phyloP scores from a whole-genome alignment of 2,888 invertebrate species.

The Lysandra coridon region DNA sequence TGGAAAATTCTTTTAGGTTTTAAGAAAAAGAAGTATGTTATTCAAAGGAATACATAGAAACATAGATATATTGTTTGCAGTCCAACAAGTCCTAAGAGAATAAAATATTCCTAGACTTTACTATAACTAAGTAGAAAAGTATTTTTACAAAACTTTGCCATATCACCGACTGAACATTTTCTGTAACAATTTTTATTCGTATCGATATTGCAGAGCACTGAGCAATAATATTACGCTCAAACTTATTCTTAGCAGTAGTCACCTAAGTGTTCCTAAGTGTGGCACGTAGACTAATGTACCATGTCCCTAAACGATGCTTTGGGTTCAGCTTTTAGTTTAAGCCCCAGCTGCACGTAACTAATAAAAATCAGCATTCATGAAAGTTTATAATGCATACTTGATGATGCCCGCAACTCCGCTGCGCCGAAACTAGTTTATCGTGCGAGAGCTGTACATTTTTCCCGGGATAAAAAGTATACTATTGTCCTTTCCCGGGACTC shows the following conservation, averaged over 20 bases:
- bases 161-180: not conserved
- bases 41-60: not conserved
- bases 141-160: not conserved
- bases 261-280: constrained; percentile 3
- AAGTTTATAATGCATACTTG: not conserved
- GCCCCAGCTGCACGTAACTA: not conserved
- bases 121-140: constrained; percentile 1
- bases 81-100: not conserved
- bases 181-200: not conserved
- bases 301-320: constrained; percentile 7
- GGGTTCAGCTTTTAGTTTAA: constrained; percentile 3
- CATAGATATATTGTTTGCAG: not conserved
- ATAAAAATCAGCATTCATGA: not conserved
- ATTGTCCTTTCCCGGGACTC: no score
- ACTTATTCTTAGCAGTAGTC: not conserved
- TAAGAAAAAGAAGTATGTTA: constrained; percentile 9
- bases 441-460: no score
- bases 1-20: not conserved
- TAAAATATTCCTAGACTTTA: not conserved
- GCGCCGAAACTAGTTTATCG: no score
- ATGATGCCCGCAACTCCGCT: no score
- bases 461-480: no score
- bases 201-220: not conserved
- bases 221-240: not conserved
- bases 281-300: not conserved